Base-by-base conservation (phyloP, 1,140 invertebrate species). In the Trachymyrmex septentrionalis region DNA sequence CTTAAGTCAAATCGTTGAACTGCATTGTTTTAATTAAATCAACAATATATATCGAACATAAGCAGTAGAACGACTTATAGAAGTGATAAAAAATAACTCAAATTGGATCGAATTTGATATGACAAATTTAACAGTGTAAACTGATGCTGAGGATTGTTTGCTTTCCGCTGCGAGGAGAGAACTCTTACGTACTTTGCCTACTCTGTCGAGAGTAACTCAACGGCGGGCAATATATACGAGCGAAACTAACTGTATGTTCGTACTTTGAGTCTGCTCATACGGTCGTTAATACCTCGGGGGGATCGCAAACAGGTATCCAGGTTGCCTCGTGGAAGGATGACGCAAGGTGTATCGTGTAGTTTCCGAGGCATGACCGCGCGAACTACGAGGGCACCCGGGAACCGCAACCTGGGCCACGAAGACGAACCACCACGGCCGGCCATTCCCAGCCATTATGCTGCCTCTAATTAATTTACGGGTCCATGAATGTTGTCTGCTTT, bases 391-490 rank as follows among this genome's bases (percentile, higher is more conserved):
- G 78, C 69, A 63, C 76, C 81, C 66, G 63, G 50, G 77, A 82
- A 69, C 50, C 81, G 61, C 69, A 86, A n/a, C 75, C 69, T 34
- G 84, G 21, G 64, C 81, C 81, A 85, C 73, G 84, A 85, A 89
- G 85, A 85, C 89, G 27, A 84, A 61, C 69, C 59, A 81, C 66
- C 73, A 69, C 76, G 50, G 50, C 38, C 27, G 73, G 53, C 84
- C 86, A 80, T 85, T 89, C 77, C 72, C 78, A 77, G 21, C 82
- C 85, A 91, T 92, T 92, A 92, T 88, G 77, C 82, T 87, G 84
- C 89, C 87, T 88, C 88, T 92, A 92, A 92, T 92, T 92, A 92
- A 92, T 92, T 92, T 91, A 92, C 91, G 84, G 59, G 85, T 78
- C 73, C 81, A 85, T 86, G 88, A 38, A 91, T 88, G 75, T 75